Percentiles rank a stretch among this genome's conserved stretches.
phyloP scores from a whole-genome alignment of 2,888 invertebrate genomes.

The Thymelicus sylvestris region DNA sequence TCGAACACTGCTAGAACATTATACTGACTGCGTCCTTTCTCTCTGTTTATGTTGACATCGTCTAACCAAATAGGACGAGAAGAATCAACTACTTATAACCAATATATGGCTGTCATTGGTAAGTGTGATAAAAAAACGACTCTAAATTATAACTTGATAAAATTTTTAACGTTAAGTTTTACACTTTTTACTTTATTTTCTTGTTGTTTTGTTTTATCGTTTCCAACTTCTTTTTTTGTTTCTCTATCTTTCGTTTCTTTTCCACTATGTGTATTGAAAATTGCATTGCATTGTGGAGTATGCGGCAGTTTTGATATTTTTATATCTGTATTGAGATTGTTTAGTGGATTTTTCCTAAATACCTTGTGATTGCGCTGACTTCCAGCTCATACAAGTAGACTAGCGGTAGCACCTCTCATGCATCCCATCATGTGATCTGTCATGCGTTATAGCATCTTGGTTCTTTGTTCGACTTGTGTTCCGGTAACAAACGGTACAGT shows the following conservation, averaged over 20 bases:
- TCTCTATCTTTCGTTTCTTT: conserved; percentile 63
- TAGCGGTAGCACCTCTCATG: conserved; percentile 72
- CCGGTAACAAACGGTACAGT: conserved; percentile 24
- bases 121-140: conserved; percentile 88
- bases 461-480: conserved; percentile 39
- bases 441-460: conserved; percentile 47
- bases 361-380: conserved; percentile 58
- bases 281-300: conserved; percentile 82
- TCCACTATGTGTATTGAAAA: conserved; percentile 69
- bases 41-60: conserved; percentile 89
- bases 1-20: conserved; percentile 73
- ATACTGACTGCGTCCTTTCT: conserved; percentile 85
- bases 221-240: conserved; percentile 47
- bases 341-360: conserved; percentile 59
- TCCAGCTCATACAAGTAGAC: conserved; percentile 64
- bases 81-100: conserved; percentile 97
- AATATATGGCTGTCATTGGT: conserved; percentile 98
- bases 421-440: conserved; percentile 65
- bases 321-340: conserved; percentile 63
- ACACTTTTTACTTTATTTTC: conserved; percentile 58
- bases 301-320: conserved; percentile 74
- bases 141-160: conserved; percentile 80
- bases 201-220: conserved; percentile 56
- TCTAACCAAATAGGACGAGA: conserved; percentile 94
- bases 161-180: conserved; percentile 73